Conservation (phyloP, 2,113 vertebrate species). For the Phaetusa simplex region DNA sequence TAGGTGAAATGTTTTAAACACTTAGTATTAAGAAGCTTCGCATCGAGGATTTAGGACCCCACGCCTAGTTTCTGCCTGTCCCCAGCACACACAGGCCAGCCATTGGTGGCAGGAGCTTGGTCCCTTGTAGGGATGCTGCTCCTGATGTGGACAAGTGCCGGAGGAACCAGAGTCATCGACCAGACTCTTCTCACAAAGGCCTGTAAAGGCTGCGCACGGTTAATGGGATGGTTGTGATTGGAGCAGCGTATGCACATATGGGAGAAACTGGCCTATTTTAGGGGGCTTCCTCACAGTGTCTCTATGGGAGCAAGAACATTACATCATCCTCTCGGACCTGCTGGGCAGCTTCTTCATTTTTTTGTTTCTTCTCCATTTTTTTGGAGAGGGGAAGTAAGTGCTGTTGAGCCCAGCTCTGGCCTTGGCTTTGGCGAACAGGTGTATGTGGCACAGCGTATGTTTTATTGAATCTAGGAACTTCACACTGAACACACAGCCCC, state of each 20-base stretch:
- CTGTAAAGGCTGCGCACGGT: accelerated
- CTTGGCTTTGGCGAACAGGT: background rate
- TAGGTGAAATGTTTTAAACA: background rate
- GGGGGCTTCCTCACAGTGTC: background rate
- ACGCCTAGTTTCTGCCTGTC: background rate
- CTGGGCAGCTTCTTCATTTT: background rate
- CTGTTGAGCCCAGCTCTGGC: background rate
- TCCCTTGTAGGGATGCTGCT: background rate
- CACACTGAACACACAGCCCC: background rate
- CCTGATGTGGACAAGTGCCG: background rate
- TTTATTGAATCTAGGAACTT: background rate
- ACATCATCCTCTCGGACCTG: accelerated
- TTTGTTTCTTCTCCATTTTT: background rate
- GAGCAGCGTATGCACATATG: background rate
- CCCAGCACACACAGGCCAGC: background rate
- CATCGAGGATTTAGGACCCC: background rate
- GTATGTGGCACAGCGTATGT: accelerated
- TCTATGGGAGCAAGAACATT: background rate
- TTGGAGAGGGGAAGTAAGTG: background rate
- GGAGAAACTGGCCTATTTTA: background rate
- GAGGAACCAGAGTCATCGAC: accelerated
- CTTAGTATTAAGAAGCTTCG: background rate
- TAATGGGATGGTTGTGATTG: background rate
- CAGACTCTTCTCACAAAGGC: background rate
- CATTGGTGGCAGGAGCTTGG: background rate